phyloP scores from a whole-genome alignment of 1,140 invertebrate genomes.

The Camponotus pennsylvanicus region DNA sequence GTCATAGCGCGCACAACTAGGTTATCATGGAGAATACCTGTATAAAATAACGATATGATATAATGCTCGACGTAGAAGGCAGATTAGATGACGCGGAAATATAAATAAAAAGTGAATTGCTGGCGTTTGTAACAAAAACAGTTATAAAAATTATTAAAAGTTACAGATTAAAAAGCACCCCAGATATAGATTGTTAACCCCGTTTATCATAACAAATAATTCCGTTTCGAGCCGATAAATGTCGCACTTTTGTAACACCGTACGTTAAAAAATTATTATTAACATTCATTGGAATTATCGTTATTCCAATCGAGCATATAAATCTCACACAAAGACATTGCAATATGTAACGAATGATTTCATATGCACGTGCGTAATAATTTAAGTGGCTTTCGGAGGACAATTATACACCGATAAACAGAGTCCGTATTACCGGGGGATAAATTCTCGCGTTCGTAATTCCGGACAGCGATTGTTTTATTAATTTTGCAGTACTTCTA shows the following conservation, averaged over 20 bases:
- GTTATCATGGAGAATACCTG: constrained; percentile 55
- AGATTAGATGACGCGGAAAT: constrained; percentile 26
- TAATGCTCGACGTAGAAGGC: constrained; percentile 37
- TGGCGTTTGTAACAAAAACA: neutral
- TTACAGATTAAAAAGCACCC: neutral
- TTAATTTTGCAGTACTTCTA: constrained; percentile 25
- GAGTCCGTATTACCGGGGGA: constrained; percentile 12
- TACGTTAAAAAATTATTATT: neutral
- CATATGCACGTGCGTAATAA: neutral
- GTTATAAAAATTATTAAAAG: neutral
- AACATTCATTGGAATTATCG: no score
- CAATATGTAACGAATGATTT: neutral
- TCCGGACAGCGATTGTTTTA: constrained; percentile 37
- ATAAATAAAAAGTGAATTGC: constrained; percentile 16
- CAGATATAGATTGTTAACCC: no score
- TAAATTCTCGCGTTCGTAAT: constrained; percentile 49
- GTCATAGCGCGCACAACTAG: constrained; percentile 50
- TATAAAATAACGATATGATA: constrained; percentile 53
- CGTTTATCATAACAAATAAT: neutral
- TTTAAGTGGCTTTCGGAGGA: neutral
- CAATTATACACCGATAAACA: neutral
- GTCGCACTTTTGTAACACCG: neutral
- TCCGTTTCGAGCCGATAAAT: neutral
- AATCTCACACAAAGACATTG: neutral
- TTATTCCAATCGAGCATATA: neutral